Evolutionary conservation across 1,140 invertebrate species (phyloP).

Genomic region (Oreohelix idahoensis): DNA sequence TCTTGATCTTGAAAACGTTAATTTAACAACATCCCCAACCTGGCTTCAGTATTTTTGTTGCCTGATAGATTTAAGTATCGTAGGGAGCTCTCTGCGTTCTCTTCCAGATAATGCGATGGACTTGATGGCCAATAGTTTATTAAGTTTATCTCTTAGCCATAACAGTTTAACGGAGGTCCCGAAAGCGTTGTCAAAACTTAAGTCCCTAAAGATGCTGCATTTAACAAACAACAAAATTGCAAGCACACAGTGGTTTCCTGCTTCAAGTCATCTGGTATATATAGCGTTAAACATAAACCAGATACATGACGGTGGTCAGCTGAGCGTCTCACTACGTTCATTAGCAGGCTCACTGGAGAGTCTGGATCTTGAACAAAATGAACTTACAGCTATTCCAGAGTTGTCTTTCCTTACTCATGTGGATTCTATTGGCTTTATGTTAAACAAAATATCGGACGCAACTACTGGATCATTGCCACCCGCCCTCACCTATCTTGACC

Average conservation of each 20-base stretch:
- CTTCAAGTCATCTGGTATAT: background rate
- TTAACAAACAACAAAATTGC: background rate
- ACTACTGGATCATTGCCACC: background rate
- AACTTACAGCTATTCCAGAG: background rate
- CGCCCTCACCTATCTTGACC: background rate
- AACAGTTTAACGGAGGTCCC: background rate
- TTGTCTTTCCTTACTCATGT: background rate
- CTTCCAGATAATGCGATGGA: background rate
- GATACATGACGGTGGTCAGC: background rate
- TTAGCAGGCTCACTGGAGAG: background rate
- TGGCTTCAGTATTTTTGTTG: background rate
- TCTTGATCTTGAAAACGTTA: background rate
- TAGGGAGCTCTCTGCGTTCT: background rate
- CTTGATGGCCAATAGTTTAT: background rate
- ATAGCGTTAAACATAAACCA: background rate
- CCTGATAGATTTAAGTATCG: background rate
- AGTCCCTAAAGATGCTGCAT: background rate
- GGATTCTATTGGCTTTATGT: background rate
- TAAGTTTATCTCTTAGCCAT: background rate
- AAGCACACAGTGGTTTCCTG: background rate
- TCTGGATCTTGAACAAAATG: background rate
- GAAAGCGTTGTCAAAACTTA: background rate
- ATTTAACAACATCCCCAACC: background rate
- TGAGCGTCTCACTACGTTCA: background rate
- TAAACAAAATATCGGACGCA: background rate